Percentiles rank a stretch among this genome's conserved stretches.
phyloP scores from a whole-genome alignment of 2,113 vertebrate genomes.

The Nibea coibor region DNA sequence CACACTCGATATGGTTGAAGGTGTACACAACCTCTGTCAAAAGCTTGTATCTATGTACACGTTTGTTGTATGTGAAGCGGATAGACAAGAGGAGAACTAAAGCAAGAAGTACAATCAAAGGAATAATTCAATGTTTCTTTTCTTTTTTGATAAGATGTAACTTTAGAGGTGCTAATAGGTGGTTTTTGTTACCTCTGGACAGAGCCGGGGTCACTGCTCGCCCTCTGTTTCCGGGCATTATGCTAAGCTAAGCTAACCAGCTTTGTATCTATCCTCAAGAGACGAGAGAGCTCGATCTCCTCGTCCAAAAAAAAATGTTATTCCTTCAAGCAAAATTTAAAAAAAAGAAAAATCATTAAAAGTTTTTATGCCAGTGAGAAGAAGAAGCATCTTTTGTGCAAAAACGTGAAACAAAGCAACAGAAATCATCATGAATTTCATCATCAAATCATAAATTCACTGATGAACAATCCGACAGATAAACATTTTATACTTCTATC shows the following conservation, averaged over 20 bases:
- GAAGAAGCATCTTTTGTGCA: constrained; percentile 21
- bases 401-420: background rate
- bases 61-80: constrained; percentile 10
- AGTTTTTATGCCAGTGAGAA: constrained; percentile 14
- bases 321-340: too few relatives aligned
- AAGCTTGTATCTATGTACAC: background rate
- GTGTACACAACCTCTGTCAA: constrained; percentile 10
- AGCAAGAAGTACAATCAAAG: background rate
- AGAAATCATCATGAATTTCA: constrained; percentile 20
- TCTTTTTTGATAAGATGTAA: too few relatives aligned
- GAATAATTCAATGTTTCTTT: background rate
- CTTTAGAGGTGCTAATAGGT: background rate
- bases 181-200: background rate
- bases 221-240: background rate
- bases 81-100: constrained; percentile 2
- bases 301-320: background rate
- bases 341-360: constrained; percentile 37
- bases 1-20: constrained; percentile 46
- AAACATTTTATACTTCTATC: constrained; percentile 7
- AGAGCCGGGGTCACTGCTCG: background rate
- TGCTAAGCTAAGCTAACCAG: constrained; percentile 12
- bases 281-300: background rate
- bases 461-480: constrained; percentile 20
- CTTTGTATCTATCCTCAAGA: background rate
- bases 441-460: constrained; percentile 33